Evolutionary conservation across 1,140 invertebrate genomes (phyloP).

Genomic region (Drosophila tristis): DNA sequence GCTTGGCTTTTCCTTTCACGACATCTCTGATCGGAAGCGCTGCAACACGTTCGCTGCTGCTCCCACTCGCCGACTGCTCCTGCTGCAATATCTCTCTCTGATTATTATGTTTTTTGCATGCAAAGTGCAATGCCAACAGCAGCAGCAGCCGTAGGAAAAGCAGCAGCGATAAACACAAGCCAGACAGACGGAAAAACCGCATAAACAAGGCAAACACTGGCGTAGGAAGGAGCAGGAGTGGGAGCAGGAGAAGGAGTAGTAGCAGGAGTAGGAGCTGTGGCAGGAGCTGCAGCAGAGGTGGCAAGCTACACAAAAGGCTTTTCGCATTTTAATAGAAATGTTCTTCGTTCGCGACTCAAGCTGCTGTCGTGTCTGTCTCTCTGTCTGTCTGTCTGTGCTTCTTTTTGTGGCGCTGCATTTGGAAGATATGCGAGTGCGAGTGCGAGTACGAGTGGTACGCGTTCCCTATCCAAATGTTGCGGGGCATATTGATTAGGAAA

Average conservation of each 20-base stretch:
- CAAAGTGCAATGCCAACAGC: slow-evolving; percentile 78
- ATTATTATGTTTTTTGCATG: slow-evolving; percentile 81
- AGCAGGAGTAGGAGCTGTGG: neutral
- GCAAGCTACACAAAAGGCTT: slow-evolving; percentile 66
- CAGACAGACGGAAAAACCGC: slow-evolving; percentile 32
- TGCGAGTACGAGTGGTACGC: too few species aligned
- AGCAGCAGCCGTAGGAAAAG: slow-evolving; percentile 16
- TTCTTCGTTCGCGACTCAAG: slow-evolving; percentile 53
- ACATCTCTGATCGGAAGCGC: slow-evolving; percentile 46
- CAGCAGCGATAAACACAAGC: slow-evolving; percentile 61
- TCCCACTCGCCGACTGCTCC: neutral
- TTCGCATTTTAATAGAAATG: slow-evolving; percentile 82
- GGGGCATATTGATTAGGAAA: too few species aligned
- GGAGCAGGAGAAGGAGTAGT: neutral
- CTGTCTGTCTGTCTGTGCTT: neutral
- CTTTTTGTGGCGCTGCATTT: slow-evolving; percentile 1
- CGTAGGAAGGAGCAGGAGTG: neutral
- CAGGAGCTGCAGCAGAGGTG: slow-evolving; percentile 32
- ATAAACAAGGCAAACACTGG: slow-evolving; percentile 47
- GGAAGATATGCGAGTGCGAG: too few species aligned
- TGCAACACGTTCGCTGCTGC: slow-evolving; percentile 19
- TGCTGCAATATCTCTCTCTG: slow-evolving; percentile 10
- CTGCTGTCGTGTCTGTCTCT: slow-evolving; percentile 6
- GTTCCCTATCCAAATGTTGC: too few species aligned
- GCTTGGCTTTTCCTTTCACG: slow-evolving; percentile 61